Percentiles rank a stretch among this genome's conserved stretches.
Evolutionary conservation across 1,140 invertebrate genomes (phyloP).

Genomic region (Zaprionus capensis): DNA sequence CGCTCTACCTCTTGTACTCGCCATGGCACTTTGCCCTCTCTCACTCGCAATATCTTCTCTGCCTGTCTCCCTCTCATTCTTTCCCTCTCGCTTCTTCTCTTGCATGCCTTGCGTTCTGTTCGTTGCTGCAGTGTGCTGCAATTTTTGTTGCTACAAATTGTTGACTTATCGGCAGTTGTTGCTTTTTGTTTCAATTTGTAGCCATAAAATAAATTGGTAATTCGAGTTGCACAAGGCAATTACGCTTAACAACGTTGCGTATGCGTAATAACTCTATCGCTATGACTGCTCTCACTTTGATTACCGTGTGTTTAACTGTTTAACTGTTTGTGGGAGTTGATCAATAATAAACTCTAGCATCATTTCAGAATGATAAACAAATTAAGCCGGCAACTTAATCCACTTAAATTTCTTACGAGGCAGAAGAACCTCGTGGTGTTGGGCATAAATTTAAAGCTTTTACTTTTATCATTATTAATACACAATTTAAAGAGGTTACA

Average conservation of each 20-base stretch:
- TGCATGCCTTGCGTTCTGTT: neutral
- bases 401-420: too few species aligned
- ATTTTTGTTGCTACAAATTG: constrained; percentile 33
- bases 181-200: constrained; percentile 41
- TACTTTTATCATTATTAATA: neutral
- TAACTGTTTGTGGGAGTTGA: neutral
- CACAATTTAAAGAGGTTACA: neutral
- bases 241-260: constrained; percentile 45
- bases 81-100: neutral
- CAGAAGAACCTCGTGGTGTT: too few species aligned
- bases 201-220: constrained; percentile 63
- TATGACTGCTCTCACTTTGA: neutral
- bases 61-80: neutral
- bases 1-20: neutral
- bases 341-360: neutral
- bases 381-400: neutral
- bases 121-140: constrained; percentile 17
- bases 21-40: neutral
- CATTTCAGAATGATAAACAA: neutral
- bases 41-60: neutral
- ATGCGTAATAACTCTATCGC: constrained; percentile 33
- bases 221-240: constrained; percentile 49
- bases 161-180: constrained; percentile 38
- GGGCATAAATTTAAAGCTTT: neutral
- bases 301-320: neutral